A percentile compares a stretch with the other conserved stretches of the same genome.
Evolutionary conservation across 2,797 vertebrate species (phyloP).

Genomic region (Xiphorhynchus erythropygius): DNA sequence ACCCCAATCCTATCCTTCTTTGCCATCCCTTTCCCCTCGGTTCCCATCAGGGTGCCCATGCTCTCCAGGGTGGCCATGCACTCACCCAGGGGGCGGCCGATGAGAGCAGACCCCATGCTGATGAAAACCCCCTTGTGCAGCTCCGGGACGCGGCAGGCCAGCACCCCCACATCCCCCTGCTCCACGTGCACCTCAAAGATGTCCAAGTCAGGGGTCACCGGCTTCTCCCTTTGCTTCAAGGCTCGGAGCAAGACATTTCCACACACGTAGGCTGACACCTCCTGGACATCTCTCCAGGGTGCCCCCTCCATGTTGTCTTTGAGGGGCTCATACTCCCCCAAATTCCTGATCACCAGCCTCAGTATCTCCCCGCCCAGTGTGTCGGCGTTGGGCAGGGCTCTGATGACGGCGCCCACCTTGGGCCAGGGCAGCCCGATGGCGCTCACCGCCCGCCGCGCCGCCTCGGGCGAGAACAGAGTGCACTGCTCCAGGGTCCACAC

Average conservation of each 20-base stretch:
- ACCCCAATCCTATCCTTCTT: neutral
- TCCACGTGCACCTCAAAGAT: neutral
- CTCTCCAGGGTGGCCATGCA: constrained; percentile 20
- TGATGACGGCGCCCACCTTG: neutral
- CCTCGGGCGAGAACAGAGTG: neutral
- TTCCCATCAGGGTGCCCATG: neutral
- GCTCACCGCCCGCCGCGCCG: neutral
- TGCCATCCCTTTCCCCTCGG: neutral
- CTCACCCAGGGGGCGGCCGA: neutral
- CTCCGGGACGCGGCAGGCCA: neutral
- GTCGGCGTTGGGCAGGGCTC: neutral
- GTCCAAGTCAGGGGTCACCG: neutral
- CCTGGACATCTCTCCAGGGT: neutral
- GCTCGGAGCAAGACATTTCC: constrained; percentile 10
- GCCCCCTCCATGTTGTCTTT: neutral
- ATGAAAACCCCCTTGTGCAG: neutral
- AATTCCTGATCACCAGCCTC: neutral
- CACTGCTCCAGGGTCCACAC: neutral
- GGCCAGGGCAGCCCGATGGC: constrained; percentile 16
- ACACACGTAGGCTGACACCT: neutral
- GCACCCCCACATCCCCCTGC: constrained; percentile 2
- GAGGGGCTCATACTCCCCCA: constrained; percentile 10
- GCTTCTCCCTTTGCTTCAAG: constrained; percentile 18
- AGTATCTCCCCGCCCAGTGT: neutral
- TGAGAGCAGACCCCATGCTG: constrained; percentile 13